A percentile compares a stretch with the other conserved stretches of the same genome.
Conservation (phyloP, 2,797 vertebrate species). For the Pempheris klunzingeri region DNA sequence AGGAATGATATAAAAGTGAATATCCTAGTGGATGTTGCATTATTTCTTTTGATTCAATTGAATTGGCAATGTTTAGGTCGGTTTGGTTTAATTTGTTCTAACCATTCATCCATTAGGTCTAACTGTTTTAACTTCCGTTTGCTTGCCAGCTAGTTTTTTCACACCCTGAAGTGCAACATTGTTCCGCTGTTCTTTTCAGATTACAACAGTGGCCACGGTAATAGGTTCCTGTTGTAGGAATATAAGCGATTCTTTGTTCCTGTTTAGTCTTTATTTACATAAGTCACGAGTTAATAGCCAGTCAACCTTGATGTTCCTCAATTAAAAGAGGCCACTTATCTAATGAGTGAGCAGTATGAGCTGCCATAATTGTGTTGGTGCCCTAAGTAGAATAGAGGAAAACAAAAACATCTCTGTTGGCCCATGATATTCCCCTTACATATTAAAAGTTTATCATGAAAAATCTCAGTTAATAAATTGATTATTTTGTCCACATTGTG, state of each 20-base stretch:
- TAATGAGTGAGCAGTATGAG: slow-evolving; percentile 3
- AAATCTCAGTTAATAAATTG: not conserved
- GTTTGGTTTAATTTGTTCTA: not conserved
- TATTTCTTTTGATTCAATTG: not conserved
- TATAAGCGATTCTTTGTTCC: slow-evolving; percentile 12
- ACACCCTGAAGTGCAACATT: no score
- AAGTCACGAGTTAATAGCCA: not conserved
- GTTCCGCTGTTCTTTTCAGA: not conserved
- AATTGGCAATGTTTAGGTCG: not conserved
- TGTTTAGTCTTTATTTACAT: not conserved
- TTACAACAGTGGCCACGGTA: not conserved
- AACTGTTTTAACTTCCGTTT: not conserved
- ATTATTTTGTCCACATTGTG: not conserved
- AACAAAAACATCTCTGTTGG: not conserved
- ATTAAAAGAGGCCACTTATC: not conserved
- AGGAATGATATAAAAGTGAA: not conserved
- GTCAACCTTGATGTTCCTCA: not conserved
- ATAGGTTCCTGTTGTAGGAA: slow-evolving; percentile 9
- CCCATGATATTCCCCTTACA: not conserved
- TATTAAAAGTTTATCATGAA: not conserved
- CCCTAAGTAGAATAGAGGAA: not conserved
- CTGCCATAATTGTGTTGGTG: not conserved
- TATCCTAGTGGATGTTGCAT: not conserved
- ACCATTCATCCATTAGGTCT: not conserved
- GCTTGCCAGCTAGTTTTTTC: not conserved